Conservation (phyloP, 2,888 invertebrate genomes). For the Sesia apiformis region DNA sequence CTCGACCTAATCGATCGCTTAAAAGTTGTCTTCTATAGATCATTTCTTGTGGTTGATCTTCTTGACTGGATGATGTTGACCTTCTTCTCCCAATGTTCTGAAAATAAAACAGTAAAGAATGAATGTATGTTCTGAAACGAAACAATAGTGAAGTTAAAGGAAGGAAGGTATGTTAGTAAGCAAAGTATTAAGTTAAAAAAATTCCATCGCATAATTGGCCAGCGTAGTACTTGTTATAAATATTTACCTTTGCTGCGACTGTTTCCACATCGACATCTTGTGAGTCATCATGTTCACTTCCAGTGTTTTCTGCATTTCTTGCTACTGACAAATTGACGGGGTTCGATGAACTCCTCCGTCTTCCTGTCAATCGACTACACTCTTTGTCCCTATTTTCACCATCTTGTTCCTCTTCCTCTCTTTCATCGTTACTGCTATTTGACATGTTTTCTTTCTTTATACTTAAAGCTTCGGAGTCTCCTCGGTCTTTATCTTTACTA, state of each 20-base stretch:
- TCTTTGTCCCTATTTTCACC: constrained; percentile 70
- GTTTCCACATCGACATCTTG: constrained; percentile 72
- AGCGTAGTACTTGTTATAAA: neutral
- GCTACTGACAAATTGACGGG: constrained; percentile 86
- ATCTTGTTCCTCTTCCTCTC: constrained; percentile 63
- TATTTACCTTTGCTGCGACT: constrained; percentile 62
- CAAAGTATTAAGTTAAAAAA: too few relatives aligned
- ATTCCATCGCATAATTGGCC: too few relatives aligned
- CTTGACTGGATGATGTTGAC: constrained; percentile 68
- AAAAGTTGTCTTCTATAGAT: constrained; percentile 76
- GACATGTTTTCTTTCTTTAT: constrained; percentile 72
- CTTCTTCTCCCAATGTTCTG: constrained; percentile 63
- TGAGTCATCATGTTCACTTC: constrained; percentile 73
- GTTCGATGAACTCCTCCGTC: constrained; percentile 84
- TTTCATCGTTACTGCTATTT: constrained; percentile 69
- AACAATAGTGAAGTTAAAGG: neutral
- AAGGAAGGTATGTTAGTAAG: too few relatives aligned
- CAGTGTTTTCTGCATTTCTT: constrained; percentile 71
- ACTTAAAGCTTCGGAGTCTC: constrained; percentile 55
- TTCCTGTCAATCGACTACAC: constrained; percentile 67
- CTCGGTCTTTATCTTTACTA: constrained; percentile 61
- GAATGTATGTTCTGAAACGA: neutral
- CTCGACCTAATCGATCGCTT: constrained; percentile 75
- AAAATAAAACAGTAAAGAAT: constrained; percentile 15
- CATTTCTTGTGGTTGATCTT: constrained; percentile 66